Percentiles rank a stretch among this genome's conserved stretches.
Evolutionary conservation across 2,797 vertebrate genomes (phyloP).

Genomic region (Delichon dasypus): DNA sequence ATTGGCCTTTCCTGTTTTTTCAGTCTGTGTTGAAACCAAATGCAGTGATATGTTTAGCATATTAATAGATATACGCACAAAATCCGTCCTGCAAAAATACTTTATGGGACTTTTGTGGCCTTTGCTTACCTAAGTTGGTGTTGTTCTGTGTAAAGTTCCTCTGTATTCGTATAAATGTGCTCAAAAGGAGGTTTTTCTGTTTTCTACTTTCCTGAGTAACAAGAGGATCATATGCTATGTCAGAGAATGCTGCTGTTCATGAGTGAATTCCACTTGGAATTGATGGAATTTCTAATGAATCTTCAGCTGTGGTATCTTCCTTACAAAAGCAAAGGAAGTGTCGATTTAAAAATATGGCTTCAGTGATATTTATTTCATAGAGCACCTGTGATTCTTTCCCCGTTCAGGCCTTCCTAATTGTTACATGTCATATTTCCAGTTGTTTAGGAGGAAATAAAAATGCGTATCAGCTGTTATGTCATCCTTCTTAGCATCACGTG

Average conservation of each 20-base stretch:
- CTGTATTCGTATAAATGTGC: neutral
- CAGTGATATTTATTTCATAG: neutral
- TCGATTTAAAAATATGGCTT: neutral
- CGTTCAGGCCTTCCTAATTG: neutral
- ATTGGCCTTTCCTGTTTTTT: neutral
- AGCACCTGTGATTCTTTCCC: neutral
- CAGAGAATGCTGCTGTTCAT: neutral
- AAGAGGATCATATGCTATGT: neutral
- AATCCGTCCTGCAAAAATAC: neutral
- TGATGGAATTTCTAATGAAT: neutral
- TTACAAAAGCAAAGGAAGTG: neutral
- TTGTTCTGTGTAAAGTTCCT: neutral
- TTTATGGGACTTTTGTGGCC: neutral
- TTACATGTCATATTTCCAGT: neutral
- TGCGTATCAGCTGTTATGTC: neutral
- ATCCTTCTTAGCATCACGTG: neutral
- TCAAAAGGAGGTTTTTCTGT: neutral
- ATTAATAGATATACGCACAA: neutral
- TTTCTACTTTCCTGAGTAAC: neutral
- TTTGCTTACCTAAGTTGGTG: neutral
- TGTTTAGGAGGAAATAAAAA: neutral
- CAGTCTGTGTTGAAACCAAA: neutral
- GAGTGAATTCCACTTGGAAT: neutral
- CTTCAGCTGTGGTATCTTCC: neutral
- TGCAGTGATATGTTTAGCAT: neutral